Evolutionary conservation across 2,888 invertebrate genomes (phyloP).

Genomic region (Trichacis sp.): DNA sequence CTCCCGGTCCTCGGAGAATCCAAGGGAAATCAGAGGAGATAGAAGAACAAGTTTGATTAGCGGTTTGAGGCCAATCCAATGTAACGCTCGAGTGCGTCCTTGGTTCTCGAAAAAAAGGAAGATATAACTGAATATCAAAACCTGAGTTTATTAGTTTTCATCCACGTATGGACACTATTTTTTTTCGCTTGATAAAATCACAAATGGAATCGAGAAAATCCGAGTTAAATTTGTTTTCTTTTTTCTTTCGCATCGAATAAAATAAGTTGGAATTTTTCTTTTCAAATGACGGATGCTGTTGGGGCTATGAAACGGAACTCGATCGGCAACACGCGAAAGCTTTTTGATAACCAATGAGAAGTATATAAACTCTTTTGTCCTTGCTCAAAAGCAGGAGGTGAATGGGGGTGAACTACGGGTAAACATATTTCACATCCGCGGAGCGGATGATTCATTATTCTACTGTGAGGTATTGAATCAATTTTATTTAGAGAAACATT

Average conservation of each 20-base stretch:
- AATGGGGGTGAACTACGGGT: too few species aligned
- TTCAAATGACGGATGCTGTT: too few species aligned
- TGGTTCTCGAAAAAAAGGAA: conserved; percentile 11
- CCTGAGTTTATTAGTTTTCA: background rate
- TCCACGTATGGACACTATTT: background rate
- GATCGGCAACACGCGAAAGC: background rate
- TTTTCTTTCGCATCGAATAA: too few species aligned
- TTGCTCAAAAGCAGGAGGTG: background rate
- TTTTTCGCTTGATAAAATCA: background rate
- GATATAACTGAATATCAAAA: background rate
- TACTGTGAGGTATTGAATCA: too few species aligned
- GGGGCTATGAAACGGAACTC: too few species aligned
- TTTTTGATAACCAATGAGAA: background rate
- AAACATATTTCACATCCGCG: too few species aligned
- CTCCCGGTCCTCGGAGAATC: conserved; percentile 47
- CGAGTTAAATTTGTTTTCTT: too few species aligned
- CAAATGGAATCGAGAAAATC: too few species aligned
- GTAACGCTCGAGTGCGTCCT: conserved; percentile 39
- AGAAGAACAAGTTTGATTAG: conserved; percentile 48
- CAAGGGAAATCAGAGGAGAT: conserved; percentile 53
- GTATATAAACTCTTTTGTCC: background rate
- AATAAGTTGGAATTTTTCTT: too few species aligned
- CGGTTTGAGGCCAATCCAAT: conserved; percentile 45
- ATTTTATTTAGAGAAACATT: too few species aligned
- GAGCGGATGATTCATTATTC: too few species aligned